Evolutionary conservation across 2,888 invertebrate species (phyloP).

Genomic region (Eudemis profundana): DNA sequence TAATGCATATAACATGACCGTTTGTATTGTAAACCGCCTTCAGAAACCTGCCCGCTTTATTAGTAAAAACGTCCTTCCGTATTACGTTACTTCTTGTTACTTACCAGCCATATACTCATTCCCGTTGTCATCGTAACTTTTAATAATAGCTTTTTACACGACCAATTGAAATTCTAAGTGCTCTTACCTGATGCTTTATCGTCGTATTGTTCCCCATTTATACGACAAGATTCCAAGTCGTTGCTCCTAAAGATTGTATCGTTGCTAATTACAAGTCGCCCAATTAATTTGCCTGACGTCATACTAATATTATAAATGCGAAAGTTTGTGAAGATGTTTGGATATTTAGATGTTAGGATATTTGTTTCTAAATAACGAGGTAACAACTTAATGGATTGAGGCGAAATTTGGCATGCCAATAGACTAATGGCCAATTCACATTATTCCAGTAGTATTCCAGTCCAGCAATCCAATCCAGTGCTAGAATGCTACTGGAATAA

Average conservation of each 20-base stretch:
- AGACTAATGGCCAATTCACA: too few species aligned
- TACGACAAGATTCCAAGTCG: slow-evolving; percentile 24
- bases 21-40: slow-evolving; percentile 14
- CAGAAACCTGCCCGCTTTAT: slow-evolving; percentile 25
- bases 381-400: too few species aligned
- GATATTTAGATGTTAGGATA: too few species aligned
- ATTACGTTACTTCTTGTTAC: slow-evolving; percentile 3
- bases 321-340: too few species aligned
- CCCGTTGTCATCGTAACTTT: slow-evolving; percentile 17
- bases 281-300: slow-evolving; percentile 62
- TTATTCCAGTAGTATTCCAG: too few species aligned
- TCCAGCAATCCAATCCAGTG: too few species aligned
- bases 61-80: slow-evolving; percentile 25
- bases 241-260: slow-evolving; percentile 49
- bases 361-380: too few species aligned
- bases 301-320: too few species aligned
- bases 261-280: slow-evolving; percentile 50
- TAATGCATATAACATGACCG: slow-evolving; percentile 23
- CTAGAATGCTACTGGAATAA: too few species aligned
- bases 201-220: not conserved
- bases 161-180: slow-evolving; percentile 14
- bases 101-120: slow-evolving; percentile 6
- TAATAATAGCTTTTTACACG: slow-evolving; percentile 17
- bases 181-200: slow-evolving; percentile 4
- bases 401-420: too few species aligned